Evolutionary conservation across 2,797 vertebrate genomes (phyloP).

Genomic region (Bradypodion ventrale): DNA sequence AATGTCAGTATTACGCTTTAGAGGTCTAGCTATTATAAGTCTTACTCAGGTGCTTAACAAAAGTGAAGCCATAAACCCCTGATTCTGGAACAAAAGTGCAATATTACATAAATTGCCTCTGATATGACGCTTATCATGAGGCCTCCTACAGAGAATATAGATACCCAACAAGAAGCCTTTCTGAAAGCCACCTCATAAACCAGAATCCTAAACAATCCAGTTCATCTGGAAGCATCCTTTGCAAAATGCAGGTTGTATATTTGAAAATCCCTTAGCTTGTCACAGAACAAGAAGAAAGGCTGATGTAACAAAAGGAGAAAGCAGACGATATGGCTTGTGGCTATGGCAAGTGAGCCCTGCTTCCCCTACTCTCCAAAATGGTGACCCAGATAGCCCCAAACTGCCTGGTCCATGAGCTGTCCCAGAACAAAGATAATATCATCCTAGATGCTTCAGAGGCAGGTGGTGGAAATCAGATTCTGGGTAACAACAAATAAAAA

Average conservation of each 20-base stretch:
- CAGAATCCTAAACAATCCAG: not conserved
- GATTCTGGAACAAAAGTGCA: no score
- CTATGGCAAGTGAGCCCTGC: no score
- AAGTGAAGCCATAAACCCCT: no score
- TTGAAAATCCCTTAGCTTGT: not conserved
- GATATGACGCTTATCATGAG: not conserved
- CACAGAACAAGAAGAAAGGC: not conserved
- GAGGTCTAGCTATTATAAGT: not conserved
- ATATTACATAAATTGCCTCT: not conserved
- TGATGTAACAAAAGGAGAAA: no score
- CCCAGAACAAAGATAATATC: no score
- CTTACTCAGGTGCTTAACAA: not conserved
- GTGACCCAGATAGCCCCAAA: no score
- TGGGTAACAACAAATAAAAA: no score
- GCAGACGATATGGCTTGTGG: no score
- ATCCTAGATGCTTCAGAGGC: no score
- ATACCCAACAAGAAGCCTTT: not conserved
- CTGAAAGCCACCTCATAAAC: not conserved
- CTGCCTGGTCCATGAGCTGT: no score
- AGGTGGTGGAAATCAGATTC: no score
- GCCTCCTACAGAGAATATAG: not conserved
- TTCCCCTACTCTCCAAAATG: no score
- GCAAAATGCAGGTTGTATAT: not conserved
- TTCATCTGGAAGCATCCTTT: not conserved
- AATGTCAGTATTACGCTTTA: not conserved